These are phyloP conservation scores for Strigops habroptila DNA, from an alignment of 2,113 vertebrate species.

Conservation along the genomic window DNA sequence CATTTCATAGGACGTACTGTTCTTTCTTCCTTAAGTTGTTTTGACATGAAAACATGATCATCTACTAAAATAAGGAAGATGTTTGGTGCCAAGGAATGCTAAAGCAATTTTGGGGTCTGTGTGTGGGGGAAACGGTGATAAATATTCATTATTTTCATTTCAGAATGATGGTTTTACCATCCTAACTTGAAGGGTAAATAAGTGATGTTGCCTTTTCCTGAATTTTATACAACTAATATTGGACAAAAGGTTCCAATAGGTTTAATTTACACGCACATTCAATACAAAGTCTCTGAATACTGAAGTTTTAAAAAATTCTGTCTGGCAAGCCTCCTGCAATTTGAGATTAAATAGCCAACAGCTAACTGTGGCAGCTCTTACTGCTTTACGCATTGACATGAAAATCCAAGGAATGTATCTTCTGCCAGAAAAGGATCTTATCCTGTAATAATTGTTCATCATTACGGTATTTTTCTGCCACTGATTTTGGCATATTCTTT, in stretches of 20 bases:
- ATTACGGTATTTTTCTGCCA: not conserved
- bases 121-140: not conserved
- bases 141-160: conserved; percentile 68
- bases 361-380: not conserved
- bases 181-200: not conserved
- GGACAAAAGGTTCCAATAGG: not conserved
- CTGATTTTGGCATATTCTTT: not conserved
- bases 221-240: conserved; percentile 20
- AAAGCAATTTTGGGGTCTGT: conserved; percentile 41
- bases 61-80: conserved; percentile 57
- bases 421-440: conserved; percentile 42
- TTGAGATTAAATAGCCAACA: not conserved
- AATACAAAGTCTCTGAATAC: not conserved
- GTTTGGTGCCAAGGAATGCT: conserved; percentile 55
- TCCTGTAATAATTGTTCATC: conserved; percentile 1
- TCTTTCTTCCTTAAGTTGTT: conserved; percentile 61
- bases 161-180: conserved; percentile 55
- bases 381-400: conserved; percentile 9
- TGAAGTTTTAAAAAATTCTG: not conserved
- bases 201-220: not conserved
- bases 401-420: conserved; percentile 8
- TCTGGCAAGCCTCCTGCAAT: not conserved
- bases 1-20: conserved; percentile 25
- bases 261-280: not conserved
- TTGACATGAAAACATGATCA: conserved; percentile 62